A percentile compares a stretch with the other conserved stretches of the same genome.
Evolutionary conservation across 2,888 invertebrate species (phyloP).

Genomic region (Cordilura impudica): DNA sequence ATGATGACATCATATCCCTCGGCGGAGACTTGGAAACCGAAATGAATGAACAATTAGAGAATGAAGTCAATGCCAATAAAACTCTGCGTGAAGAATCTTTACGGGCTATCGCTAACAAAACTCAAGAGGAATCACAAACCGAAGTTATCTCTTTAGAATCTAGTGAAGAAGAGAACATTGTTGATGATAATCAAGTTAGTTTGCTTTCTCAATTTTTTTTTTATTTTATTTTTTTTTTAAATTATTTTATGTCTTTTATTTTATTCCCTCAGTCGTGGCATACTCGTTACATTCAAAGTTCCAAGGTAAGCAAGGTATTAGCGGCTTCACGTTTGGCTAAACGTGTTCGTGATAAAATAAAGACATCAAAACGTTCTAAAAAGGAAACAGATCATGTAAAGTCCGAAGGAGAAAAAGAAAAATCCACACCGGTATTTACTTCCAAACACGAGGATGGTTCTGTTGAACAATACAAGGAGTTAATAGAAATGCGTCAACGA

Average conservation of each 20-base stretch:
- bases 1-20: conserved; percentile 77
- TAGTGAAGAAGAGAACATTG: conserved; percentile 70
- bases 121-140: conserved; percentile 64
- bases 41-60: conserved; percentile 75
- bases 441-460: conserved; percentile 79
- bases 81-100: conserved; percentile 32
- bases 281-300: conserved; percentile 81
- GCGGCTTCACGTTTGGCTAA: conserved; percentile 80
- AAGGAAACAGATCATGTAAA: conserved; percentile 63
- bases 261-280: conserved; percentile 79
- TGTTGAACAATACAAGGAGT: conserved; percentile 80
- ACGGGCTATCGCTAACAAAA: conserved; percentile 41
- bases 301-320: conserved; percentile 81
- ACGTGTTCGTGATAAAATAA: conserved; percentile 81
- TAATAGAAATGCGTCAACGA: conserved; percentile 72
- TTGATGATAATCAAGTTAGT: conserved; percentile 66
- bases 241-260: background rate
- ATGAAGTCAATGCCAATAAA: conserved; percentile 63
- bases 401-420: conserved; percentile 59
- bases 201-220: background rate
- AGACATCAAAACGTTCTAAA: conserved; percentile 74
- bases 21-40: conserved; percentile 76
- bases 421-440: conserved; percentile 63
- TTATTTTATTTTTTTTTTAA: background rate
- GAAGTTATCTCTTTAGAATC: conserved; percentile 72